phyloP scores from a whole-genome alignment of 1,140 invertebrate genomes.

The Neoseiulus cucumeris region DNA sequence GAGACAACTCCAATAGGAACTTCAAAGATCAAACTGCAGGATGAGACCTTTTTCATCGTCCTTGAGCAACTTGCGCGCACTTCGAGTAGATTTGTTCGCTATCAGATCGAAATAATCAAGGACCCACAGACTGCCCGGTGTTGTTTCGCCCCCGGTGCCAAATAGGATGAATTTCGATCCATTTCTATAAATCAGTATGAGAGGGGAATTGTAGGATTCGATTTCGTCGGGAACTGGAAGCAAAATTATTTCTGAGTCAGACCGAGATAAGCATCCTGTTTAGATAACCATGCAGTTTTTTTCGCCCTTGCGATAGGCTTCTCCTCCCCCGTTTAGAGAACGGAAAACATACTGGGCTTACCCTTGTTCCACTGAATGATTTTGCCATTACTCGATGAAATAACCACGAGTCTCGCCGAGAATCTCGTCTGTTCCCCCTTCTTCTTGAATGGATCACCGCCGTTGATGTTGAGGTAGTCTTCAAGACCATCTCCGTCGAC shows the following conservation, averaged over 20 bases:
- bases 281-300: too few relatives aligned
- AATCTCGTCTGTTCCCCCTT: slow-evolving; percentile 23
- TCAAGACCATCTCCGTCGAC: slow-evolving; percentile 45
- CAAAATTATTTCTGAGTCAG: too few relatives aligned
- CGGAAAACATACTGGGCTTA: too few relatives aligned
- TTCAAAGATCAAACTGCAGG: too few relatives aligned
- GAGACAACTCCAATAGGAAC: too few relatives aligned
- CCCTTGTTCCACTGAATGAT: background rate
- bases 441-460: slow-evolving; percentile 33
- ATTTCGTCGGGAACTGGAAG: slow-evolving; percentile 38
- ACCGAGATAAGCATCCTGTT: too few relatives aligned
- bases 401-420: background rate
- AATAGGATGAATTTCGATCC: slow-evolving; percentile 40
- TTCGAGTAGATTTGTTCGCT: background rate
- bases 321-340: too few relatives aligned
- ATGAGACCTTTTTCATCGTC: background rate
- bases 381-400: background rate
- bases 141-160: slow-evolving; percentile 50
- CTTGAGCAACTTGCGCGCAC: background rate
- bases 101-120: slow-evolving; percentile 37
- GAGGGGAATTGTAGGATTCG: slow-evolving; percentile 51
- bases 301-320: too few relatives aligned
- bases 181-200: slow-evolving; percentile 35
- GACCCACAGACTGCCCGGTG: slow-evolving; percentile 45
- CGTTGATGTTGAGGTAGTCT: slow-evolving; percentile 50